A percentile compares a stretch with the other conserved stretches of the same genome.
These are phyloP conservation scores for Phoenoteleia sp. DNA, from an alignment of 2,888 invertebrate species.

Conservation along the genomic window DNA sequence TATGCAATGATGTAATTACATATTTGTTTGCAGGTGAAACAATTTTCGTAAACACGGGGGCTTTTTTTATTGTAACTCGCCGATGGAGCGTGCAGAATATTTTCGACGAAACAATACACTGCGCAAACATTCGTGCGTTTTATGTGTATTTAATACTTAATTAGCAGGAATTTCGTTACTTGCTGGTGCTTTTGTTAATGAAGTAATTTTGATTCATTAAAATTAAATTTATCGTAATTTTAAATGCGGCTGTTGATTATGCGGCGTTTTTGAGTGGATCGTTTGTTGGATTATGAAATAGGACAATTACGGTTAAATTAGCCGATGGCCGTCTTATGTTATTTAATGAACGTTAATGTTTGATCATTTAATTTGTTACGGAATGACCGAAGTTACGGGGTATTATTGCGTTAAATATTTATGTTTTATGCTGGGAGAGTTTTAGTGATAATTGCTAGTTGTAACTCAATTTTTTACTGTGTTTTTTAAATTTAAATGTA, in stretches of 20 bases:
- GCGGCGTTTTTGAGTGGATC: conserved; percentile 2
- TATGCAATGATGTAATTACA: conserved; percentile 44
- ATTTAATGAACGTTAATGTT: conserved; percentile 35
- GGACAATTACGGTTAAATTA: conserved; percentile 27
- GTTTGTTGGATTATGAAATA: conserved; percentile 14
- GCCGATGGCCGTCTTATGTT: conserved; percentile 37
- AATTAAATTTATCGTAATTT: conserved; percentile 29
- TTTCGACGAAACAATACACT: conserved; percentile 6
- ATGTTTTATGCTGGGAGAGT: too few relatives aligned
- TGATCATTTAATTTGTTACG: conserved; percentile 39
- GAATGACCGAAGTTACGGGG: not conserved
- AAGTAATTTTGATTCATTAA: conserved; percentile 40
- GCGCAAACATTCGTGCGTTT: conserved; percentile 27
- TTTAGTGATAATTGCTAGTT: too few relatives aligned
- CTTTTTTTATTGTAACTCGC: conserved; percentile 5
- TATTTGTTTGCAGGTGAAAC: conserved; percentile 38
- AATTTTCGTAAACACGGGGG: conserved; percentile 21
- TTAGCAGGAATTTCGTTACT: conserved; percentile 25
- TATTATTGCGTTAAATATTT: too few relatives aligned
- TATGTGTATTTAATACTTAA: conserved; percentile 23
- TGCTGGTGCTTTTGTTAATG: conserved; percentile 21
- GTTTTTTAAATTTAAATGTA: too few relatives aligned
- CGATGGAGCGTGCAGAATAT: too few relatives aligned
- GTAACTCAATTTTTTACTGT: too few relatives aligned
- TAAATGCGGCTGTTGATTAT: conserved; percentile 7